Evolutionary conservation across 2,888 invertebrate genomes (phyloP), one percentile per base, ranked within the genome.

Genomic region (Galerucella pusilla): DNA sequence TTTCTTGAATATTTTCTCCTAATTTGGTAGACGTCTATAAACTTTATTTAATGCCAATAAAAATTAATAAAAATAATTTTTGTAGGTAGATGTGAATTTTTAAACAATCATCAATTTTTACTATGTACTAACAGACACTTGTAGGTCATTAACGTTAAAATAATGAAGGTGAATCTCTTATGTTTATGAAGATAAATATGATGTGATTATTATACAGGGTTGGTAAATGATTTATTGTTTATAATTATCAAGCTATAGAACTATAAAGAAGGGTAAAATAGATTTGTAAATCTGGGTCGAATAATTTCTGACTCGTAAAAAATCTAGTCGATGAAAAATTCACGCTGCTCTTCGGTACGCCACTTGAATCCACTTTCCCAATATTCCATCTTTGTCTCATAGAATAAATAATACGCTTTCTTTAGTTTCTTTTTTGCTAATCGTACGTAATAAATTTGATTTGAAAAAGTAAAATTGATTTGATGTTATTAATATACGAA

Each of bases 341-440:
- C 46, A 71, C 42, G 57, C 65, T 57, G 46, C 71, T 52, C 49
- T 52, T 49, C 11, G 20, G 25, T 71, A 65, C 65, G 71, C 71
- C 65, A 46, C 59, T 71, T 59, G 71, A 65, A 65, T 74, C 54
- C 61, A 74, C 74, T 74, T 74, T 74, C 74, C 64, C 74, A 61
- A 70, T 70, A 25, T 60, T 74, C 74, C 74, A 67, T 74, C 71
- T 74, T 71, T 45, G 74, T 74, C 74, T 70, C 9, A 16, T 35
- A 52, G 61, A 67, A 66, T 69, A 66, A 66, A 71, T 71, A 71
- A 66, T 63, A 61, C 74, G 63, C 74, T 74, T 74, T 74, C 74
- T 74, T 74, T 74, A 68, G 71, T 74, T 74, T 74, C 74, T 74
- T 74, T 74, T 74, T 74, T 71, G 28, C 65, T 65, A 59, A 71